phyloP scores from a whole-genome alignment of 2,113 vertebrate species.

The Poeciliopsis prolifica region DNA sequence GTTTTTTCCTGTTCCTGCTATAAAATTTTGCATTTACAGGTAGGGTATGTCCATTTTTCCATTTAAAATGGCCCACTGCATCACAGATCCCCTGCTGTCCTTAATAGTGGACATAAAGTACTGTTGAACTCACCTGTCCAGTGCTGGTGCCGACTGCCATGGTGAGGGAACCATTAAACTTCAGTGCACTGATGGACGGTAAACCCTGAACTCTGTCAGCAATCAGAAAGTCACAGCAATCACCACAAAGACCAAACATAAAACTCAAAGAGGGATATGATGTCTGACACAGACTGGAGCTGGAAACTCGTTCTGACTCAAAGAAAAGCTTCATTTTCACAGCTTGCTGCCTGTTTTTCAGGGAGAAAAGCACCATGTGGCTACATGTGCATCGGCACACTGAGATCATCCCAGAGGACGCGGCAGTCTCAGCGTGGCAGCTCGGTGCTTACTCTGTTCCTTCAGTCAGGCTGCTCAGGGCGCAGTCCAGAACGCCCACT shows the following conservation, averaged over 20 bases:
- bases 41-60: no score
- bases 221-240: slow-evolving; percentile 8
- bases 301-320: background rate
- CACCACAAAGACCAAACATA: background rate
- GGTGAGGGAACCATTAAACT: slow-evolving; percentile 88
- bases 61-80: no score
- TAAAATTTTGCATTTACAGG: no score
- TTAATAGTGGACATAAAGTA: no score
- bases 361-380: slow-evolving; percentile 19
- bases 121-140: slow-evolving; percentile 86
- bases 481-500: slow-evolving; percentile 91
- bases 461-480: slow-evolving; percentile 87
- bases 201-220: slow-evolving; percentile 86
- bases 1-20: no score
- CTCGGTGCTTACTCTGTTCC: slow-evolving; percentile 86
- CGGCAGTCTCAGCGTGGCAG: background rate
- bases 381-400: slow-evolving; percentile 1
- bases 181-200: slow-evolving; percentile 89
- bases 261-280: background rate
- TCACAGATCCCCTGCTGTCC: no score
- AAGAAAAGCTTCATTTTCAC: slow-evolving; percentile 9
- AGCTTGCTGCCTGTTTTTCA: slow-evolving; percentile 22
- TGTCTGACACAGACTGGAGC: background rate
- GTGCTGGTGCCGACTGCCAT: slow-evolving; percentile 95
- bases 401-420: slow-evolving; percentile 8